Percentiles rank a stretch among this genome's conserved stretches.
phyloP scores from a whole-genome alignment of 2,113 vertebrate genomes.

The Gulo gulo region DNA sequence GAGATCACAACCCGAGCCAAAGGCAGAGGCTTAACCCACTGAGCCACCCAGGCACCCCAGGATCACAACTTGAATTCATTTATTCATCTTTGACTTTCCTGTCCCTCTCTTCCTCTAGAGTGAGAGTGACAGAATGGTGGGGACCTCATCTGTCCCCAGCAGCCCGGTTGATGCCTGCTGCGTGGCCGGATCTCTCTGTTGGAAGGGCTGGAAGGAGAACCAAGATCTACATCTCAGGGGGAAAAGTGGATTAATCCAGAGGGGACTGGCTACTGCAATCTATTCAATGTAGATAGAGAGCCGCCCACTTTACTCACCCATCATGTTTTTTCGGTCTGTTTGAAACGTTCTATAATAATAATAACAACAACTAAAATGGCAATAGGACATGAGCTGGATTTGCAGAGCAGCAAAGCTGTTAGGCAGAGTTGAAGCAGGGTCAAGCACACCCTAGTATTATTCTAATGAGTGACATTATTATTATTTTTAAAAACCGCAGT shows the following conservation, averaged over 20 bases:
- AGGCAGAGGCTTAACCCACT: too few relatives aligned
- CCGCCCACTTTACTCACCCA: rapidly evolving
- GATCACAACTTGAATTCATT: too few relatives aligned
- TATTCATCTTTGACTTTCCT: not conserved
- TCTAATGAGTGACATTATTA: not conserved
- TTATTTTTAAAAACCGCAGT: not conserved
- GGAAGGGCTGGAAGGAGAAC: not conserved
- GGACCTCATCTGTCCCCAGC: not conserved
- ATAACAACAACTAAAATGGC: not conserved
- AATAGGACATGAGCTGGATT: not conserved
- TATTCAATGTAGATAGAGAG: rapidly evolving
- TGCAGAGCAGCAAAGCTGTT: not conserved
- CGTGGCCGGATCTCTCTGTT: not conserved
- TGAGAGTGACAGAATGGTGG: not conserved
- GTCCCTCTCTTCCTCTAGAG: not conserved
- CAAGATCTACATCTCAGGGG: not conserved
- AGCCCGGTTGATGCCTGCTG: not conserved
- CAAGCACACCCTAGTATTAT: not conserved
- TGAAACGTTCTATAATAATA: not conserved
- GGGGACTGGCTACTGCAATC: rapidly evolving
- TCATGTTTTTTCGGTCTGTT: not conserved
- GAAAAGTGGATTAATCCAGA: too few relatives aligned
- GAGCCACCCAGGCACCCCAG: too few relatives aligned
- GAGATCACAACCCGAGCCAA: too few relatives aligned
- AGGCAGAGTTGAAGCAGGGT: not conserved